Evolutionary conservation across 1,140 invertebrate species (phyloP).

Genomic region (Formica selysi): DNA sequence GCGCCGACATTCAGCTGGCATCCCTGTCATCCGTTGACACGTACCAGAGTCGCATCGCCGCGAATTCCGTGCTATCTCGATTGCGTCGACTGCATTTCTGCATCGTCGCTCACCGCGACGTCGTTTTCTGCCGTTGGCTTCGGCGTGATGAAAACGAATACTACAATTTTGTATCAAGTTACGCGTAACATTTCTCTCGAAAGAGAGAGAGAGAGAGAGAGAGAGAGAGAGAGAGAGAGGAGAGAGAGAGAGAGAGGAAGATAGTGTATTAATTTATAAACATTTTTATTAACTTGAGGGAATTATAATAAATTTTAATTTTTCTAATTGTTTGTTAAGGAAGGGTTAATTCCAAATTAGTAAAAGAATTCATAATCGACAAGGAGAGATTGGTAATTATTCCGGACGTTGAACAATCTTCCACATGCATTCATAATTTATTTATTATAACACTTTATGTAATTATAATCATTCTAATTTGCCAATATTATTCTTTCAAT

Average conservation of each 20-base stretch:
- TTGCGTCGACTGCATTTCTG: slow-evolving; percentile 35
- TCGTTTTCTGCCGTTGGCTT: slow-evolving; percentile 36
- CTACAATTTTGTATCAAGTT: slow-evolving; percentile 27
- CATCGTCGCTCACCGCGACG: slow-evolving; percentile 21
- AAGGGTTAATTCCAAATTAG: neutral
- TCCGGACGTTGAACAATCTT: neutral
- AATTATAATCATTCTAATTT: neutral
- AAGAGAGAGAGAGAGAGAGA: neutral
- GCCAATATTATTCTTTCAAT: neutral
- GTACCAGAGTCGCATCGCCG: slow-evolving; percentile 33
- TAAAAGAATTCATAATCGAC: neutral
- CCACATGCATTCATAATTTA: neutral
- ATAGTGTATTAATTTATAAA: neutral
- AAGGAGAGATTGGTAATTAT: neutral
- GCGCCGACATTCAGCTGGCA: slow-evolving; percentile 75
- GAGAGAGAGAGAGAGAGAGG: neutral
- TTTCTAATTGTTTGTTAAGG: neutral
- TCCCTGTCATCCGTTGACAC: slow-evolving; percentile 64
- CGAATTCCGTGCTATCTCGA: slow-evolving; percentile 55
- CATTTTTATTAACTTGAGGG: neutral
- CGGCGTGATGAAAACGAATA: slow-evolving; percentile 1
- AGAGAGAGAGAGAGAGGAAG: no score
- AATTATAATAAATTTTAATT: neutral
- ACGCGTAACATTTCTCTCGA: neutral
- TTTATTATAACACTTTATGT: no score